A percentile compares a stretch with the other conserved stretches of the same genome.
phyloP scores from a whole-genome alignment of 2,888 invertebrate species.

The Pristionchus fissidentatus region DNA sequence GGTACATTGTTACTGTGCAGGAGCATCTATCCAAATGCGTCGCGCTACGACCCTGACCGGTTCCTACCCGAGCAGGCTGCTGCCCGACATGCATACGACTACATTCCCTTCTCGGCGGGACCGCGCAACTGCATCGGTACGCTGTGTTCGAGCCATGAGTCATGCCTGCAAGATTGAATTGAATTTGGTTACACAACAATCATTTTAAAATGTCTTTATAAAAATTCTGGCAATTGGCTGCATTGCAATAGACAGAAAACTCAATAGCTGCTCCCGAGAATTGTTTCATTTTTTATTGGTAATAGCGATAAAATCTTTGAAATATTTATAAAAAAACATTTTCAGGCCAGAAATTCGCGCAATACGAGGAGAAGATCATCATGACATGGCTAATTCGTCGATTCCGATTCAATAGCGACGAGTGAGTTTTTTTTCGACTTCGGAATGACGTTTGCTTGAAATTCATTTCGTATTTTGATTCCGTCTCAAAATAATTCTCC shows the following conservation, averaged over 20 bases:
- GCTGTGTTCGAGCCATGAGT: not conserved
- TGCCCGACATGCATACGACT: conserved; percentile 3
- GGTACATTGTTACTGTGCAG: not conserved
- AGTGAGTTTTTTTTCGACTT: conserved; percentile 1
- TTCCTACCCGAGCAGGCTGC: conserved; percentile 26
- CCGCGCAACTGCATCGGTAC: conserved; percentile 34
- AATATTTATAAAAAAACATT: not conserved
- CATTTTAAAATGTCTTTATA: too few species aligned
- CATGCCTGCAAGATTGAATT: too few species aligned
- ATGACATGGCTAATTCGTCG: conserved; percentile 18
- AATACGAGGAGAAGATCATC: conserved; percentile 42
- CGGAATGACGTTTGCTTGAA: too few species aligned
- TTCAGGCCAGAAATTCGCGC: conserved; percentile 36
- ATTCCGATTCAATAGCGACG: not conserved
- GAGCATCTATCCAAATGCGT: not conserved
- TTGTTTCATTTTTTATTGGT: too few species aligned
- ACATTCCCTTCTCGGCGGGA: conserved; percentile 39
- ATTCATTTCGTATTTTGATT: too few species aligned
- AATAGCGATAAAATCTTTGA: too few species aligned
- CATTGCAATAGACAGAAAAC: too few species aligned
- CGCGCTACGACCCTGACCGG: conserved; percentile 14
- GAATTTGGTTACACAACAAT: too few species aligned
- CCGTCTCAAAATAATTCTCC: too few species aligned
- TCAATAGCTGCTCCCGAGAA: too few species aligned
- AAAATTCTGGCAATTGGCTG: too few species aligned